A percentile compares a stretch with the other conserved stretches of the same genome.
phyloP scores from a whole-genome alignment of 2,113 vertebrate genomes.

The Pongo pygmaeus region DNA sequence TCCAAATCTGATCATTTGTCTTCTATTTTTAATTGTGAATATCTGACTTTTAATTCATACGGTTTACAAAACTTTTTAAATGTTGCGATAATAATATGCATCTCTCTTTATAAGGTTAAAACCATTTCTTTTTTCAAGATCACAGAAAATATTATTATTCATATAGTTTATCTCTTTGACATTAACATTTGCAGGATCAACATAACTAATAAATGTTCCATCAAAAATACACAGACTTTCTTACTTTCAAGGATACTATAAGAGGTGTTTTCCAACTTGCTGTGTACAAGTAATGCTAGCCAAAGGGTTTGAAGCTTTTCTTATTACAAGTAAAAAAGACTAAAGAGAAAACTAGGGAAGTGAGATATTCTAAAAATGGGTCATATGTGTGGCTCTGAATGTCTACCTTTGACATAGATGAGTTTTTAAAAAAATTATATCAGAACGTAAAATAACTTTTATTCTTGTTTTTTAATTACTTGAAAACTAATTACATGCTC shows the following conservation, averaged over 20 bases:
- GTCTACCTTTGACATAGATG: background rate
- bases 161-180: constrained; percentile 40
- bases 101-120: constrained; percentile 58
- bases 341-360: background rate
- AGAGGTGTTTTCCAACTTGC: constrained; percentile 68
- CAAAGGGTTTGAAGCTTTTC: constrained; percentile 60
- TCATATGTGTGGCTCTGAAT: background rate
- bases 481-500: background rate
- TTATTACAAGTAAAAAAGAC: constrained; percentile 61
- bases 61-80: constrained; percentile 47
- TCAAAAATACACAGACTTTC: constrained; percentile 59
- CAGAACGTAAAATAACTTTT: background rate
- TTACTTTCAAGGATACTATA: constrained; percentile 75
- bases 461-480: constrained; percentile 3
- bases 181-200: constrained; percentile 75
- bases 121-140: constrained; percentile 45
- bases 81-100: background rate
- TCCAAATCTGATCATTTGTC: background rate
- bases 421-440: background rate
- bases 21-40: constrained; percentile 33
- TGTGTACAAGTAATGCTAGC: constrained; percentile 62
- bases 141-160: constrained; percentile 62
- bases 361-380: background rate
- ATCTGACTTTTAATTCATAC: constrained; percentile 38
- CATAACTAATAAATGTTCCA: constrained; percentile 74